These are phyloP conservation scores for Malacosoma neustria DNA, from an alignment of 2,888 invertebrate genomes.

Conservation along the genomic window DNA sequence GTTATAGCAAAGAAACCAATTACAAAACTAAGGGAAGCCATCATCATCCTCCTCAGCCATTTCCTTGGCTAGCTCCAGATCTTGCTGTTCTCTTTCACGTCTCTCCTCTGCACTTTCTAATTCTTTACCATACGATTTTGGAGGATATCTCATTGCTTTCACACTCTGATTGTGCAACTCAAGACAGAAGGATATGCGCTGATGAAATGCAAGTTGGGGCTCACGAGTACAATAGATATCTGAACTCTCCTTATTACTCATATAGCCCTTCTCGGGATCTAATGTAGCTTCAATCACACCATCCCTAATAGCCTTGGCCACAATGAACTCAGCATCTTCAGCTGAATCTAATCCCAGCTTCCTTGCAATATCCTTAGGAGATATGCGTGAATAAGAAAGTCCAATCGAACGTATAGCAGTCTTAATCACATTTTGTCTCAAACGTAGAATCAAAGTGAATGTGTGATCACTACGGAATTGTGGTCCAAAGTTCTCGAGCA, in stretches of 20 bases:
- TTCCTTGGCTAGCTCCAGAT: constrained; percentile 99
- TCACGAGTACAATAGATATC: constrained; percentile 98
- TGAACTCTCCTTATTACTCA: constrained; percentile 97
- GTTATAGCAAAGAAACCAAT: constrained; percentile 5
- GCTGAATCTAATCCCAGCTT: constrained; percentile 95
- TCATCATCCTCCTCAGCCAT: constrained; percentile 99
- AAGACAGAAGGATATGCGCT: constrained; percentile 97
- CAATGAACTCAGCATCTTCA: constrained; percentile 99
- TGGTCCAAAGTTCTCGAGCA: constrained; percentile 90
- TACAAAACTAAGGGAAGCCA: constrained; percentile 75
- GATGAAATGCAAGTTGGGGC: constrained; percentile 96
- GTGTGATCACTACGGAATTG: constrained; percentile 97
- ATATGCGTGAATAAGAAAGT: constrained; percentile 96
- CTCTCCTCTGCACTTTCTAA: constrained; percentile 97
- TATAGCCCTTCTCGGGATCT: constrained; percentile 95
- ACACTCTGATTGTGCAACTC: constrained; percentile 99
- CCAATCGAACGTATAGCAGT: constrained; percentile 98
- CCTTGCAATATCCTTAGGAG: constrained; percentile 94
- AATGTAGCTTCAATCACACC: constrained; percentile 98
- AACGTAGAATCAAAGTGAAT: constrained; percentile 94
- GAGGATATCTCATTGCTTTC: constrained; percentile 99
- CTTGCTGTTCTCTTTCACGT: constrained; percentile 96
- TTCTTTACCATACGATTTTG: constrained; percentile 98
- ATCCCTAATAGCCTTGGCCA: constrained; percentile 97
- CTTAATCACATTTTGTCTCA: constrained; percentile 99